A percentile compares a stretch with the other conserved stretches of the same genome.
Evolutionary conservation across 2,113 vertebrate genomes (phyloP).

Genomic region (Mus musculus): DNA sequence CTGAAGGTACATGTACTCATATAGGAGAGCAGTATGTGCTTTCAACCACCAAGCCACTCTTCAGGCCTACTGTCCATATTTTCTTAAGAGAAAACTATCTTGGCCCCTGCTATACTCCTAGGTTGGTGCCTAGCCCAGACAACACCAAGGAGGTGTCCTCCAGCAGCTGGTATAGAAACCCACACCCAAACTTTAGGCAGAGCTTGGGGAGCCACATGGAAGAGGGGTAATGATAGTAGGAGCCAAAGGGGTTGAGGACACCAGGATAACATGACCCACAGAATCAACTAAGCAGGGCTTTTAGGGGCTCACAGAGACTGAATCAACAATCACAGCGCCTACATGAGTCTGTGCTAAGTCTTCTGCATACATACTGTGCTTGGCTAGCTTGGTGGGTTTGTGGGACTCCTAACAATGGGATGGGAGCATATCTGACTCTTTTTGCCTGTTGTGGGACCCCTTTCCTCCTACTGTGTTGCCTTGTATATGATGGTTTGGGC

Average conservation of each 20-base stretch:
- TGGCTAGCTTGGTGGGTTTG: background rate
- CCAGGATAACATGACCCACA: background rate
- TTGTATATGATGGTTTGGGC: background rate
- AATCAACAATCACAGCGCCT: background rate
- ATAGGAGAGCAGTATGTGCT: background rate
- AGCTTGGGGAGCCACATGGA: background rate
- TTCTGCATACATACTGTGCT: background rate
- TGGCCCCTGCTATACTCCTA: background rate
- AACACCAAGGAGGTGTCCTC: background rate
- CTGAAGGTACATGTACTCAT: background rate
- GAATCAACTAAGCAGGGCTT: background rate
- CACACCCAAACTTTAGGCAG: background rate
- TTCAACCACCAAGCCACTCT: background rate
- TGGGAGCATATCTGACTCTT: background rate
- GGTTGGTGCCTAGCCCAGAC: background rate
- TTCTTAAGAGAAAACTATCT: slow-evolving; percentile 30
- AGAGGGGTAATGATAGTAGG: background rate
- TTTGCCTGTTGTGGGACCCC: background rate
- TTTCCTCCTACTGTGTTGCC: background rate
- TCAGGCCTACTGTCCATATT: background rate
- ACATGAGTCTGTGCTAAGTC: background rate
- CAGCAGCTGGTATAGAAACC: background rate
- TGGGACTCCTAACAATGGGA: background rate
- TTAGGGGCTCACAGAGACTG: background rate
- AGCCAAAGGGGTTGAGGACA: background rate